Evolutionary conservation across 2,888 invertebrate genomes (phyloP).

Genomic region (Eupeodes luniger): DNA sequence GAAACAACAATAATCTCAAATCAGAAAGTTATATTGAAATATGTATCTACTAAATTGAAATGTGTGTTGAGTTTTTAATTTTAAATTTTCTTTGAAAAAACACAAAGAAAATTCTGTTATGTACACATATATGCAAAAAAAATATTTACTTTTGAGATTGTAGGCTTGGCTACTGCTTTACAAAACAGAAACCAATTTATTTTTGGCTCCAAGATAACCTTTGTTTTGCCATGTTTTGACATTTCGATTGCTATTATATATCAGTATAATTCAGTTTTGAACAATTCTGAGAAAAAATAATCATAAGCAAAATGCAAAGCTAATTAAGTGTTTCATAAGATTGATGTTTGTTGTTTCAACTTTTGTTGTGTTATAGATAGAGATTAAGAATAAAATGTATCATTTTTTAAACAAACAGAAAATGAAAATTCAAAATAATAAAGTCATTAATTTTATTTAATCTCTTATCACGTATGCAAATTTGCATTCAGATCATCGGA

Average conservation of each 20-base stretch:
- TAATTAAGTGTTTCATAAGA: slow-evolving; percentile 5
- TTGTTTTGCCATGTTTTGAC: slow-evolving; percentile 18
- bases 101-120: too few relatives aligned
- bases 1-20: too few relatives aligned
- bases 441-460: not conserved
- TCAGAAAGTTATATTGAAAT: too few relatives aligned
- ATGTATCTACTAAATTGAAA: too few relatives aligned
- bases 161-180: slow-evolving; percentile 1
- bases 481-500: slow-evolving; percentile 28
- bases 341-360: not conserved
- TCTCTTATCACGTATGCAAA: slow-evolving; percentile 8
- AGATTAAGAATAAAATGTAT: not conserved
- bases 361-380: not conserved
- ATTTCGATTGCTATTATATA: slow-evolving; percentile 16
- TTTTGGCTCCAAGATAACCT: slow-evolving; percentile 16
- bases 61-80: too few relatives aligned
- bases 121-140: too few relatives aligned
- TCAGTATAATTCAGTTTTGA: not conserved
- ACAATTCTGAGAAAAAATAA: not conserved
- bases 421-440: slow-evolving; percentile 3
- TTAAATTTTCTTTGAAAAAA: too few relatives aligned
- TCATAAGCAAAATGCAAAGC: not conserved
- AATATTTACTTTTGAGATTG: not conserved
- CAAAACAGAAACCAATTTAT: not conserved
- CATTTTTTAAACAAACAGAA: not conserved